These are phyloP conservation scores for Brachyrhaphis roseni DNA, from an alignment of 2,797 vertebrate species.

Conservation along the genomic window DNA sequence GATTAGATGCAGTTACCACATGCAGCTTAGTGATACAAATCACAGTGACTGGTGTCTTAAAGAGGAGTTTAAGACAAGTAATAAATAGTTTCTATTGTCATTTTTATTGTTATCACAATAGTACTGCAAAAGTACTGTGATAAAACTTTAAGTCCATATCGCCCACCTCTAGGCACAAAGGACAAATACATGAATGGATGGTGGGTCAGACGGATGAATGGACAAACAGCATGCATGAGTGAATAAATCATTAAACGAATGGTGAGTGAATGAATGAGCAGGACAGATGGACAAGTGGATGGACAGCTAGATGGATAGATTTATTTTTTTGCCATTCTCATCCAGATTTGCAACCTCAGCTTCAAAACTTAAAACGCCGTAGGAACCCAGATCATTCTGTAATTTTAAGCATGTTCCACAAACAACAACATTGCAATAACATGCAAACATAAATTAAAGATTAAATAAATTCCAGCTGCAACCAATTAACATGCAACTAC, in stretches of 20 bases:
- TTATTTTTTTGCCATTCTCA: background rate
- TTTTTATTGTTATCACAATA: too few species aligned
- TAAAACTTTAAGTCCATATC: too few species aligned
- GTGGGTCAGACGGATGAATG: background rate
- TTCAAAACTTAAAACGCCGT: background rate
- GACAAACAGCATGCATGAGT: background rate
- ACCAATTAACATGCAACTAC: constrained; percentile 9
- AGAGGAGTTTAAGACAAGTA: too few species aligned
- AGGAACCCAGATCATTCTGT: background rate
- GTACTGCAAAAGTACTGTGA: too few species aligned
- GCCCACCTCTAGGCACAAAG: background rate
- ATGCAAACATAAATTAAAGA: constrained; percentile 1
- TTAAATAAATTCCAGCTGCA: background rate
- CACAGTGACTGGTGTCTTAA: too few species aligned
- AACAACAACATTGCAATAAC: background rate
- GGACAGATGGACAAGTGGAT: background rate
- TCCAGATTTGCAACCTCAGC: background rate
- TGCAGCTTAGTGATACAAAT: too few species aligned
- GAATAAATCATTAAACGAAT: background rate
- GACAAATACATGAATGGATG: background rate
- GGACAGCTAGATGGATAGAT: background rate
- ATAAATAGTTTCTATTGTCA: too few species aligned
- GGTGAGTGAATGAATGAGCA: background rate
- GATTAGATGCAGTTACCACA: too few species aligned
- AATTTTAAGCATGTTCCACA: background rate